Base-by-base conservation (phyloP, 64 coral and sea anemone species). In the Porites australiensis region DNA sequence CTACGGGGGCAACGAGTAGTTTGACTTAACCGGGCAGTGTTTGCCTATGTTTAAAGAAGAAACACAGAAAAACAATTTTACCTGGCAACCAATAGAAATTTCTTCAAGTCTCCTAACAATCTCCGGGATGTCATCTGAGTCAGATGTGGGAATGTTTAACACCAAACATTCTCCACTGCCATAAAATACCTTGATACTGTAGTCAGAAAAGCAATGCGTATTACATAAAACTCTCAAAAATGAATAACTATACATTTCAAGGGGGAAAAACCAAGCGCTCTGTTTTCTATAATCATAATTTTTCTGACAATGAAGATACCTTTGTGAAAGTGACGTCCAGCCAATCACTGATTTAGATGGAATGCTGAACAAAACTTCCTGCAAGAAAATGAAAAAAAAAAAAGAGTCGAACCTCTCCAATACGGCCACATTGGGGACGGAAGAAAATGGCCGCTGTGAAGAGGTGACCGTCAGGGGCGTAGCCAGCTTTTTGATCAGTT, bases 61-160 rank as follows among this genome's bases (percentile, higher is more conserved):
- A 37, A 37, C 27, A 37, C 27, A 37, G 27, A 37, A 37, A 37
- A 37, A 37, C 27, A 3, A 11, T 59, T 76, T 59, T 93, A 99
- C 98, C 98, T 99, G 98, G 53, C 98, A 99, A 27, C 98, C 98
- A 58, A 99, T 99, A 27, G 98, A 96, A 44, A 99, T 92, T 48
- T 89, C 80, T 67, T 92, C 98, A 4, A 99, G 83, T 80, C 98
- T 86, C 43, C 94, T 92, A 8, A 99, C 94, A 84, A 99, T 96
- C 72, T 93, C 94, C 53, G 98, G 98, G 5, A 99, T 92, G 65
- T 96, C 98, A 88, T 99, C 98, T 6, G 98, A 91, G 44, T 97
- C 95, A 70, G 88, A 91, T 70, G 94, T 93, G 14, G 98, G 98
- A 58, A 99, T 90, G 60, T 94, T 96, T 10, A 99, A 81, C 18